Conservation (phyloP, 2,888 invertebrate genomes). For the Synergus laeviventris region DNA sequence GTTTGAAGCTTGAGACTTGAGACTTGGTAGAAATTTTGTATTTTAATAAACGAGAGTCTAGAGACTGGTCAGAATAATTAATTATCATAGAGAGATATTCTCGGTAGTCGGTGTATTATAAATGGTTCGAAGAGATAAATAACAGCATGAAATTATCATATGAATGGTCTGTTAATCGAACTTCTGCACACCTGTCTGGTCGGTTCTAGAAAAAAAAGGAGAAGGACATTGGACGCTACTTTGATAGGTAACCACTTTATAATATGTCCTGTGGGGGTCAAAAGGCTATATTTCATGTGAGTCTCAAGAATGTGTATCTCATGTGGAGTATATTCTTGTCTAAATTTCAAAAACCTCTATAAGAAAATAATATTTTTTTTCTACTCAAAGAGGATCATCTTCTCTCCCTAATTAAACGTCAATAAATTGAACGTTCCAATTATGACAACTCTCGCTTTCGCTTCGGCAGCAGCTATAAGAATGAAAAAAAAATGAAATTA, state of each 20-base stretch:
- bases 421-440: conserved; percentile 22
- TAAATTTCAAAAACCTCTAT: too few species aligned
- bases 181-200: background rate
- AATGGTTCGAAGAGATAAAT: background rate
- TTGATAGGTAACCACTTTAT: background rate
- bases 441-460: conserved; percentile 13
- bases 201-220: background rate
- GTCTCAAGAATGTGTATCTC: too few species aligned
- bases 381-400: background rate
- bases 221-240: background rate
- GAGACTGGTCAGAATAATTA: background rate
- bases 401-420: background rate
- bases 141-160: background rate
- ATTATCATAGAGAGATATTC: too few species aligned
- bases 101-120: background rate
- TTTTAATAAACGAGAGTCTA: background rate
- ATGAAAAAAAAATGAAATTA: conserved; percentile 26
- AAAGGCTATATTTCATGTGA: too few species aligned
- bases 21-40: background rate
- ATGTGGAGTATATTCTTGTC: too few species aligned
- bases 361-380: too few species aligned
- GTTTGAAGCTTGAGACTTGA: conserved; percentile 8
- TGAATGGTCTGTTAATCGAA: background rate
- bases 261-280: too few species aligned
- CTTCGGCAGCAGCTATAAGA: background rate